Conservation (phyloP, 2,888 invertebrate species). For the Standfussiana lucernea region DNA sequence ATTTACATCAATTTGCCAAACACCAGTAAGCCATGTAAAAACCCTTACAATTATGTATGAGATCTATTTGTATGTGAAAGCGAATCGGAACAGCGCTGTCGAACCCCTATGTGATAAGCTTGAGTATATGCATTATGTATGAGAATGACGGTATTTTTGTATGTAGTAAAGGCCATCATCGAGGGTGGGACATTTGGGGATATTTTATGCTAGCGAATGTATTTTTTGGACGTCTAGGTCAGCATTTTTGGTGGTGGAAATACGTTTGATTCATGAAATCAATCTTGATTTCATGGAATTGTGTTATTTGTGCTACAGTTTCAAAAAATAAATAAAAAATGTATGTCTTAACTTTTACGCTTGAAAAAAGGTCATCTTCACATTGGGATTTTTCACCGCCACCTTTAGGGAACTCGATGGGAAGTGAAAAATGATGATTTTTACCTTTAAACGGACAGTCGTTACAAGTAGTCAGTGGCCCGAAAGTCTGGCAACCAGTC, state of each 20-base stretch:
- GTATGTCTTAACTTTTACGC: not conserved
- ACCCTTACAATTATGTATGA: conserved; percentile 54
- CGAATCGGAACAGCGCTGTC: conserved; percentile 40
- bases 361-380: not conserved
- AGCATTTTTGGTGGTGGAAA: not conserved
- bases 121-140: conserved; percentile 65
- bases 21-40: conserved; percentile 24
- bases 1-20: conserved; percentile 16
- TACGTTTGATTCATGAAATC: too few relatives aligned
- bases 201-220: conserved; percentile 20
- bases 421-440: too few relatives aligned
- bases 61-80: conserved; percentile 54
- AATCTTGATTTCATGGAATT: not conserved
- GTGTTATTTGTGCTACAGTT: not conserved
- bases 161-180: conserved; percentile 27
- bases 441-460: too few relatives aligned
- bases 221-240: conserved; percentile 3
- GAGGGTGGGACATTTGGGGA: not conserved
- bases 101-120: conserved; percentile 60
- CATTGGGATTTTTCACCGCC: not conserved
- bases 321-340: not conserved
- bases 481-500: too few relatives aligned
- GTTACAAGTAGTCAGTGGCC: too few relatives aligned
- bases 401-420: too few relatives aligned
- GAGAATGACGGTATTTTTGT: conserved; percentile 54